Evolutionary conservation across 2,888 invertebrate species (phyloP).

Genomic region (Drosophila fungiperda): DNA sequence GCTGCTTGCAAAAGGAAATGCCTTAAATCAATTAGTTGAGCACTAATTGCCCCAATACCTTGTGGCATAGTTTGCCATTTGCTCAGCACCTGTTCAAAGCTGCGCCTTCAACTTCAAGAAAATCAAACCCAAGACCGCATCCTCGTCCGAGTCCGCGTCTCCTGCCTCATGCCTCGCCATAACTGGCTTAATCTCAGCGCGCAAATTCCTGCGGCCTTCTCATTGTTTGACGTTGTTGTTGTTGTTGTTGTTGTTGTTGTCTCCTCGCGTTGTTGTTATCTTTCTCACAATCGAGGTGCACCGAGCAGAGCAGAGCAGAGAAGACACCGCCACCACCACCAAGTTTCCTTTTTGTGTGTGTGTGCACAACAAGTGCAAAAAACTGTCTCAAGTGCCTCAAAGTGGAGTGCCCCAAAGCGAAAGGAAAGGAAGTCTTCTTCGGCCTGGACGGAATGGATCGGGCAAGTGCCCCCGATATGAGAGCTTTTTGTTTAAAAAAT

Average conservation of each 20-base stretch:
- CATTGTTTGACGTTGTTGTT: constrained; percentile 66
- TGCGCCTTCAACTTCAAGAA: constrained; percentile 32
- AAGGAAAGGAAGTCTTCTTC: constrained; percentile 71
- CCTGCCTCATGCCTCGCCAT: constrained; percentile 23
- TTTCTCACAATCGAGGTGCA: constrained; percentile 81
- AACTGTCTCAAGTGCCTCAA: constrained; percentile 73
- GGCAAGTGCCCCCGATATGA: constrained; percentile 60
- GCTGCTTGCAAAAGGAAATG: constrained; percentile 83
- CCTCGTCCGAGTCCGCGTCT: background rate
- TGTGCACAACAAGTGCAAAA: constrained; percentile 69
- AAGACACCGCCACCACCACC: constrained; percentile 40
- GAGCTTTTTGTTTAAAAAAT: constrained; percentile 75
- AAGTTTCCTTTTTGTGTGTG: constrained; percentile 31
- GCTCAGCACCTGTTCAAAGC: constrained; percentile 74
- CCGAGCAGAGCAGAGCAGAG: constrained; percentile 31
- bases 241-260: constrained; percentile 54
- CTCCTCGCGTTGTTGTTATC: constrained; percentile 69
- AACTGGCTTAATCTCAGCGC: constrained; percentile 72
- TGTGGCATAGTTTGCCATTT: constrained; percentile 83
- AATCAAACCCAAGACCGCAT: constrained; percentile 8
- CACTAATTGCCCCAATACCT: constrained; percentile 85
- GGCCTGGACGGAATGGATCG: constrained; percentile 48
- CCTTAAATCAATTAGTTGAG: constrained; percentile 85
- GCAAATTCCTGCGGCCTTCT: constrained; percentile 78
- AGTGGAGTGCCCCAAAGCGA: constrained; percentile 46